Conservation (phyloP, 2,113 vertebrate species). For the Megaleporinus macrocephalus region DNA sequence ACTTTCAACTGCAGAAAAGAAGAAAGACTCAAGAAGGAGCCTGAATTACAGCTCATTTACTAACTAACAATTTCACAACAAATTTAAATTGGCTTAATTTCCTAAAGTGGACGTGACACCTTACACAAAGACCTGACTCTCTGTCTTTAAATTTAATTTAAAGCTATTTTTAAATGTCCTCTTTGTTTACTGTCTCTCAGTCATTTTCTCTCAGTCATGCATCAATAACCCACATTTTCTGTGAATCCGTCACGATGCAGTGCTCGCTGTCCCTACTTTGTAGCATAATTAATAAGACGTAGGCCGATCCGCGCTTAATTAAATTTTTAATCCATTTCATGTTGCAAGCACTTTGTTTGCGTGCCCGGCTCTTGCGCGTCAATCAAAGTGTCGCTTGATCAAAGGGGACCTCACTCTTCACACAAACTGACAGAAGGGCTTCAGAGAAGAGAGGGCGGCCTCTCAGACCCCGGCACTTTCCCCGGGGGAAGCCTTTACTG, state of each 20-base stretch:
- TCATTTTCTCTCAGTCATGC: constrained; percentile 34
- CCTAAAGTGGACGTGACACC: not conserved
- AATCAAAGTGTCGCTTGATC: constrained; percentile 60
- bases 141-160: not conserved
- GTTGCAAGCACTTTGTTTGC: constrained; percentile 41
- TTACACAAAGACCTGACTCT: not conserved
- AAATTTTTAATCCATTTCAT: constrained; percentile 63
- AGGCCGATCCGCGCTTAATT: constrained; percentile 60
- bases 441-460: constrained; percentile 17
- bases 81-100: not conserved
- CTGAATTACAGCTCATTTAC: not conserved
- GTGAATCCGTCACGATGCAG: constrained; percentile 27
- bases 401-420: constrained; percentile 57
- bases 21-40: not conserved
- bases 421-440: constrained; percentile 51
- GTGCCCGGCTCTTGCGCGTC: constrained; percentile 37
- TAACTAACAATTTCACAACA: not conserved
- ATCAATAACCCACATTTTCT: constrained; percentile 41
- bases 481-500: not conserved
- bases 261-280: constrained; percentile 38
- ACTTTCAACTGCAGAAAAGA: not conserved
- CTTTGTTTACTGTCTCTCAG: constrained; percentile 35
- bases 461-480: not conserved
- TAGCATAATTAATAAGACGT: constrained; percentile 53
- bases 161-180: not conserved